These are phyloP conservation scores for Gryon sp. DNA, from an alignment of 1,140 invertebrate genomes.

Conservation along the genomic window DNA sequence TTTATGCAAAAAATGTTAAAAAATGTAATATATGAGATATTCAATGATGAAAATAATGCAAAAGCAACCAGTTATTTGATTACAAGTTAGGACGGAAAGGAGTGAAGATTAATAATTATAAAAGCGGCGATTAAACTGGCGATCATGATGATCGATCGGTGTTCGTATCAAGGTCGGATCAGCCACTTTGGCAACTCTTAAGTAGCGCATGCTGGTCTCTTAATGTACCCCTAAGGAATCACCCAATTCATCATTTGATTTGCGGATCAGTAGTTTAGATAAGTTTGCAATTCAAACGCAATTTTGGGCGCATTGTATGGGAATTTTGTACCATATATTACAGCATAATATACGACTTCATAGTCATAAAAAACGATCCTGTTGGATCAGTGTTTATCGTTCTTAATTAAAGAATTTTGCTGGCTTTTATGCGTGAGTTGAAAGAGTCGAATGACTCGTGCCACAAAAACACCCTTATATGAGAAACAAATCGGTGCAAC, in stretches of 20 bases:
- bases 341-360: constrained; percentile 20
- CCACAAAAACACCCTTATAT: neutral
- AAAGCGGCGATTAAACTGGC: constrained; percentile 71
- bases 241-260: constrained; percentile 51
- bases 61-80: constrained; percentile 33
- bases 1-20: neutral
- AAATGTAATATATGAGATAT: no score
- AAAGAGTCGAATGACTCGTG: neutral
- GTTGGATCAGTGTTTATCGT: neutral
- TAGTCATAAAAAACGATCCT: constrained; percentile 8
- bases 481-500: neutral
- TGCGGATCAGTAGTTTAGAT: constrained; percentile 61
- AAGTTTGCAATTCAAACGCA: constrained; percentile 48
- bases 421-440: neutral
- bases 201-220: constrained; percentile 43
- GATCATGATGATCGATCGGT: constrained; percentile 70
- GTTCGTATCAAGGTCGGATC: constrained; percentile 68
- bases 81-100: constrained; percentile 9
- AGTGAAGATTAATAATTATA: constrained; percentile 72
- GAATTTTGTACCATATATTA: constrained; percentile 26
- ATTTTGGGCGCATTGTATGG: constrained; percentile 27
- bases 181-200: constrained; percentile 62
- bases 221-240: constrained; percentile 49
- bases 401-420: constrained; percentile 35
- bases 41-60: constrained; percentile 29